A percentile compares a stretch with the other conserved stretches of the same genome.
Evolutionary conservation across 2,113 vertebrate species (phyloP).

Genomic region (Narcine bancroftii): DNA sequence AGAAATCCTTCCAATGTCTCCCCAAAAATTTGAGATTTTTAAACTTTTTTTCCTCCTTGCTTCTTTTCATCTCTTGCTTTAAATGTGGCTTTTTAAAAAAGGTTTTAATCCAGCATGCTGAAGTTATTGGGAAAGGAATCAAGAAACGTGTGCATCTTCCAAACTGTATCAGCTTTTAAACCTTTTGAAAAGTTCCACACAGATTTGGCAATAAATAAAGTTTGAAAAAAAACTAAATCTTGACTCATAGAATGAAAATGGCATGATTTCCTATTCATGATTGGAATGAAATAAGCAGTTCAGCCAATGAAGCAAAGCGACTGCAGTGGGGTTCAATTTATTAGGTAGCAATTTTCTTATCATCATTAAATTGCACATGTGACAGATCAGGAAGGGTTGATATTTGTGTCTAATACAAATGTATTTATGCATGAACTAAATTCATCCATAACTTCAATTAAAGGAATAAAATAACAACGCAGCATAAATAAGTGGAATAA

Average conservation of each 20-base stretch:
- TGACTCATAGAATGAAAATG: neutral
- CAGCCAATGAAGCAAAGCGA: neutral
- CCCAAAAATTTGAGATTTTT: no score
- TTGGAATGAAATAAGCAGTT: neutral
- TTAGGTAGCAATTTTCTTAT: neutral
- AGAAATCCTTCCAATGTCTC: no score
- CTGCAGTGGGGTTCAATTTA: neutral
- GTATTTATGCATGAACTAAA: neutral
- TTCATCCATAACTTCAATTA: neutral
- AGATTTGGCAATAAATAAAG: neutral
- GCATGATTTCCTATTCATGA: neutral
- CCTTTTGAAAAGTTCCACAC: neutral
- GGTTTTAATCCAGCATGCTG: no score
- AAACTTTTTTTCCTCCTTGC: no score
- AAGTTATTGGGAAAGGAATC: no score
- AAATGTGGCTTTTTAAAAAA: no score
- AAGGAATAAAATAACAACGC: neutral
- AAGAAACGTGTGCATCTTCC: neutral
- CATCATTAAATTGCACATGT: neutral
- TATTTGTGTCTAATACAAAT: neutral
- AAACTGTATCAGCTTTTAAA: neutral
- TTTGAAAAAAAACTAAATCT: neutral
- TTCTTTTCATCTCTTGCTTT: no score
- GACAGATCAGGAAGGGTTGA: conserved; percentile 12
- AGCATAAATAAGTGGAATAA: neutral